phyloP scores from a whole-genome alignment of 2,113 vertebrate species.

The Ceuthmochares aereus region DNA sequence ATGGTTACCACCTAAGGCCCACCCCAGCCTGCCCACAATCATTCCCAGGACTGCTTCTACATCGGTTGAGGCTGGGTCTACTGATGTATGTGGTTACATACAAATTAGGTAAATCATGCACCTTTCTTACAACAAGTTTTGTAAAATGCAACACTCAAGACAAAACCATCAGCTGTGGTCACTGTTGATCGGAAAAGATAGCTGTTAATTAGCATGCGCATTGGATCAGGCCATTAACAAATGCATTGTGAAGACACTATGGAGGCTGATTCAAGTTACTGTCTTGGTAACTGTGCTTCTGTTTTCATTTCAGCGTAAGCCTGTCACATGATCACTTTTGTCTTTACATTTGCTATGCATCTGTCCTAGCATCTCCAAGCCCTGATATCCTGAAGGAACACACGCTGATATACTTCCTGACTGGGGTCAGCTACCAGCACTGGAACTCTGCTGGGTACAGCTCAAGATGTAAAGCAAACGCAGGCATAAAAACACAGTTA shows the following conservation, averaged over 20 bases:
- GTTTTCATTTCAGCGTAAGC: background rate
- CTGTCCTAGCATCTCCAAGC: background rate
- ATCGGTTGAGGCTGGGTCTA: background rate
- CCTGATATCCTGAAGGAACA: background rate
- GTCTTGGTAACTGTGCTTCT: background rate
- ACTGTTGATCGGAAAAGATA: background rate
- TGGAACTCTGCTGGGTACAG: background rate
- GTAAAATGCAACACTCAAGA: background rate
- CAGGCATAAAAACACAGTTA: background rate
- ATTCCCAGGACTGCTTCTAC: background rate
- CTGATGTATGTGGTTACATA: background rate
- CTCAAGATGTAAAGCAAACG: constrained; percentile 6
- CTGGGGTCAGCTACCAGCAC: background rate
- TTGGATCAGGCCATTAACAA: background rate
- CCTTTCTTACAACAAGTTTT: background rate
- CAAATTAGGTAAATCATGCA: background rate
- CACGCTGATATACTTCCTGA: constrained; percentile 23
- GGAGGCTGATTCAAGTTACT: background rate
- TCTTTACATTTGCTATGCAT: constrained; percentile 46
- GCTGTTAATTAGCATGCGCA: background rate
- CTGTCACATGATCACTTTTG: background rate
- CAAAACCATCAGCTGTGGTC: background rate
- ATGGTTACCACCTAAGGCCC: accelerated
- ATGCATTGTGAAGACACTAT: background rate
- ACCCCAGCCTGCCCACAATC: background rate